These are phyloP conservation scores for Graphium colonna DNA, from an alignment of 2,888 invertebrate species.

Conservation along the genomic window DNA sequence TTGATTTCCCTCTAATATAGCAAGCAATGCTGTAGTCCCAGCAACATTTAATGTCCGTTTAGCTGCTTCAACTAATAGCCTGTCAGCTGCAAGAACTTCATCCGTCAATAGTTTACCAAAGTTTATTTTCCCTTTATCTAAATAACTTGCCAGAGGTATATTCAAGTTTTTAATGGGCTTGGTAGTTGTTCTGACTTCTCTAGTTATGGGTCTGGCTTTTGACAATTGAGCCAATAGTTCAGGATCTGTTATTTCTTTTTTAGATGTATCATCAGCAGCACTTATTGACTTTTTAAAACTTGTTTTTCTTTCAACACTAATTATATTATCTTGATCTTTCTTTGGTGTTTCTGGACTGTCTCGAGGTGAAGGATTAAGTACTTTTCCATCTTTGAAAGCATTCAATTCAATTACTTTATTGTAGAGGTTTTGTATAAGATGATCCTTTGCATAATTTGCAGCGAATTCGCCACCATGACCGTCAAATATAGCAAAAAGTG, in stretches of 20 bases:
- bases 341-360: constrained; percentile 59
- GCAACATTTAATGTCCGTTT: constrained; percentile 88
- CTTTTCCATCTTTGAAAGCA: constrained; percentile 82
- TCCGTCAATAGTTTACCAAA: constrained; percentile 91
- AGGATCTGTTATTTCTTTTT: constrained; percentile 84
- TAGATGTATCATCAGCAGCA: constrained; percentile 78
- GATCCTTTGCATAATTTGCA: constrained; percentile 94
- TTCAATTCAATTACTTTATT: constrained; percentile 88
- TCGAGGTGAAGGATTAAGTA: constrained; percentile 47
- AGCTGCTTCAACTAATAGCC: constrained; percentile 89
- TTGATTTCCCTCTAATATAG: constrained; percentile 89
- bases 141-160: constrained; percentile 81
- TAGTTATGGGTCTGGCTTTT: constrained; percentile 80
- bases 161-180: constrained; percentile 68
- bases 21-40: constrained; percentile 96
- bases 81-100: constrained; percentile 92
- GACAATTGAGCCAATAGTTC: constrained; percentile 83
- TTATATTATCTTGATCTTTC: constrained; percentile 52
- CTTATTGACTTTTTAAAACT: constrained; percentile 85
- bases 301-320: constrained; percentile 77
- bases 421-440: constrained; percentile 89
- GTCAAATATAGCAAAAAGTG: constrained; percentile 95
- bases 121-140: constrained; percentile 88
- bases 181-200: constrained; percentile 78
- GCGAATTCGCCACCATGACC: constrained; percentile 98